Percentiles rank a stretch among this genome's conserved stretches.
These are phyloP conservation scores for Perithous albicinctus DNA, from an alignment of 2,888 invertebrate species.

Conservation along the genomic window DNA sequence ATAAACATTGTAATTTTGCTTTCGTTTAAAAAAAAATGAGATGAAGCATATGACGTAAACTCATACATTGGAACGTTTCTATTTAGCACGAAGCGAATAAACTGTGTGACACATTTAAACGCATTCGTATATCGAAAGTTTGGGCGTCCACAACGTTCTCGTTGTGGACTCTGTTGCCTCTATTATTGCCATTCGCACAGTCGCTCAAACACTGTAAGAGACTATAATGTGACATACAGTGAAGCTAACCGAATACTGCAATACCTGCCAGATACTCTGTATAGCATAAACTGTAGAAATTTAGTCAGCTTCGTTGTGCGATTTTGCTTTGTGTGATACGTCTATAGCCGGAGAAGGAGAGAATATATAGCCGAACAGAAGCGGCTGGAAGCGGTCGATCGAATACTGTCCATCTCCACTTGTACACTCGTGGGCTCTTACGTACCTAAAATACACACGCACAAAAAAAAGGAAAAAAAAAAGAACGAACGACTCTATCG, in stretches of 20 bases:
- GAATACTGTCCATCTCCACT: conserved; percentile 50
- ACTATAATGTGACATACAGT: too few species aligned
- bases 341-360: conserved; percentile 14
- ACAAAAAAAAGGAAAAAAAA: too few species aligned
- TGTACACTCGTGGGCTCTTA: conserved; percentile 40
- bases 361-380: conserved; percentile 23
- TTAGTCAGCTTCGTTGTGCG: conserved; percentile 11
- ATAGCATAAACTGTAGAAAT: neutral
- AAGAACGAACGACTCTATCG: conserved; percentile 48
- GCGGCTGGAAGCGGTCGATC: conserved; percentile 60
- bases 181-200: neutral
- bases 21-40: neutral
- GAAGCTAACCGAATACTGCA: conserved; percentile 5
- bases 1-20: neutral
- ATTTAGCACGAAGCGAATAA: neutral
- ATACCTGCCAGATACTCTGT: neutral
- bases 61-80: neutral
- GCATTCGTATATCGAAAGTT: conserved; percentile 12
- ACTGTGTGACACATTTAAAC: neutral
- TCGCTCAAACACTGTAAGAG: too few species aligned
- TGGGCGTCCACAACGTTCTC: neutral
- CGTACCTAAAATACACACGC: conserved; percentile 23
- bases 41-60: neutral
- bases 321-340: neutral
- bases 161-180: neutral